A percentile compares a stretch with the other conserved stretches of the same genome.
Evolutionary conservation across 2,797 vertebrate genomes (phyloP).

Genomic region (Danio choprae): DNA sequence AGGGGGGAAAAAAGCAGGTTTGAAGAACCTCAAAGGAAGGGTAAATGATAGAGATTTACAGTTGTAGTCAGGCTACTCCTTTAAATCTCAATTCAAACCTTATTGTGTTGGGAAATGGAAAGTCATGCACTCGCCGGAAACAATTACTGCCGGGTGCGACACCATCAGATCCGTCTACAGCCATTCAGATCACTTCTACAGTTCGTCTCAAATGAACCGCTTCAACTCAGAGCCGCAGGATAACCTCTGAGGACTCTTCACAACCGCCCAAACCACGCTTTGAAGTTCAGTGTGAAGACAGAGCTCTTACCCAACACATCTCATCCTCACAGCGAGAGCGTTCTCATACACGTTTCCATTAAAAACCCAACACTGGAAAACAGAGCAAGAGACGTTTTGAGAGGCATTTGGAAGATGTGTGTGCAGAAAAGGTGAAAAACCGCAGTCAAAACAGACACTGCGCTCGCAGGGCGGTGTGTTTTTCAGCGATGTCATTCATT

Average conservation of each 20-base stretch:
- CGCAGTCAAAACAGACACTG: neutral
- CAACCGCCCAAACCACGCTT: constrained; percentile 15
- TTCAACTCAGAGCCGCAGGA: constrained; percentile 19
- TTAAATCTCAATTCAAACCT: neutral
- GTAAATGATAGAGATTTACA: neutral
- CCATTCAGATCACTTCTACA: neutral
- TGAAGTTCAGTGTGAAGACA: constrained; percentile 28
- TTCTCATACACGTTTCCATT: constrained; percentile 38
- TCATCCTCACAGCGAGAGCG: constrained; percentile 19
- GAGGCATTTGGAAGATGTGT: neutral
- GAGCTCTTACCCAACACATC: neutral
- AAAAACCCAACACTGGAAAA: constrained; percentile 17
- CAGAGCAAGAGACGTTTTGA: neutral
- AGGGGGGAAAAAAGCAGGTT: neutral
- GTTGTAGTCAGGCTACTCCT: neutral
- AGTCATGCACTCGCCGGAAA: neutral
- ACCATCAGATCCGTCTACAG: constrained; percentile 7
- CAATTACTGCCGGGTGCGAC: neutral
- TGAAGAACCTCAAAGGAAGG: neutral
- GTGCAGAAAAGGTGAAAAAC: neutral
- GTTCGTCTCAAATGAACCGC: constrained; percentile 5
- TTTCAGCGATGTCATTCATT: neutral
- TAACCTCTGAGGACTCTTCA: constrained; percentile 12
- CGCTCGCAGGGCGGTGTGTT: neutral
- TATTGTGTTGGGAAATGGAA: constrained; percentile 17